These are phyloP conservation scores for Choloepus didactylus DNA, from an alignment of 2,797 vertebrate genomes.

Conservation along the genomic window DNA sequence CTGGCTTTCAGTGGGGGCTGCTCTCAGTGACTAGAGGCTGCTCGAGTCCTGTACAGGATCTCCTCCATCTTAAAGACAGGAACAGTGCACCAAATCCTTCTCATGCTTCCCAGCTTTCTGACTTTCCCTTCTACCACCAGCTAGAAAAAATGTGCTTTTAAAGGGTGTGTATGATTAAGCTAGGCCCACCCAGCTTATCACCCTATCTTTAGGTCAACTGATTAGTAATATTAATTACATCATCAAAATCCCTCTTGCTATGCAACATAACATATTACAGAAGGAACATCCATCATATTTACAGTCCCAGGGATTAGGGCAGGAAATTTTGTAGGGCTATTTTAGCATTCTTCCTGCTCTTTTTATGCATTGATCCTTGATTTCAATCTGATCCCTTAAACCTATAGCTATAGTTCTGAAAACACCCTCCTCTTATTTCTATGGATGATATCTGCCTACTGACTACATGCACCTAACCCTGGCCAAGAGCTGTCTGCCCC, in stretches of 20 bases:
- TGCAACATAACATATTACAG: neutral
- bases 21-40: too few relatives aligned
- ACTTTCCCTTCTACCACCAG: neutral
- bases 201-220: neutral
- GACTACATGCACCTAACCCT: neutral
- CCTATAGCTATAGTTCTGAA: neutral
- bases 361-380: neutral
- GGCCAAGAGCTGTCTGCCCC: neutral
- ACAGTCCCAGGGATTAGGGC: neutral
- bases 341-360: neutral
- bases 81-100: neutral
- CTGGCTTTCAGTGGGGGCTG: neutral
- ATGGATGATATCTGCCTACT: neutral
- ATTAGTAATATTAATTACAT: neutral
- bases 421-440: neutral
- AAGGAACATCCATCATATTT: too few relatives aligned
- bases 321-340: neutral
- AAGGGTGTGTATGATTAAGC: too few relatives aligned
- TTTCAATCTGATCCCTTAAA: neutral
- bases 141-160: neutral
- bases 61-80: neutral
- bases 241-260: neutral
- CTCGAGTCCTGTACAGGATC: accelerated
- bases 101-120: neutral
- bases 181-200: neutral